A percentile compares a stretch with the other conserved stretches of the same genome.
Conservation (phyloP, 2,113 vertebrate species). For the Pangasianodon gigas region DNA sequence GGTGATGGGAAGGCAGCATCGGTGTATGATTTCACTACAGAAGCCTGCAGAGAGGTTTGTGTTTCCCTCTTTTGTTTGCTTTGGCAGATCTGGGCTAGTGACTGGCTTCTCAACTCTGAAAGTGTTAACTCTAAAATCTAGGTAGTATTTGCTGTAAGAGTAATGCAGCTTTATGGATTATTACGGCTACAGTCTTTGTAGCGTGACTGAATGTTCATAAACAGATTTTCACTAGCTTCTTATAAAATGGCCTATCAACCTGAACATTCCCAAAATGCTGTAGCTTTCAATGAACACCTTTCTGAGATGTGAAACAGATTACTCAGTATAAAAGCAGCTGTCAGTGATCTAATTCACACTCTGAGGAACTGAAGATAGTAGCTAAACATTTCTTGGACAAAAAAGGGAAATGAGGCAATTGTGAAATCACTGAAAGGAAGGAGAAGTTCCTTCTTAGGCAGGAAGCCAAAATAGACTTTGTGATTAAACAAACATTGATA, state of each 20-base stretch:
- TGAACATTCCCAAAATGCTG: neutral
- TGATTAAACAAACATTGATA: conserved; percentile 51
- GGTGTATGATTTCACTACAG: conserved; percentile 59
- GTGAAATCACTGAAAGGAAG: conserved; percentile 61
- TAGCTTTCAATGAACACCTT: neutral
- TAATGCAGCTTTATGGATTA: neutral
- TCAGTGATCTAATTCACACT: conserved; percentile 41
- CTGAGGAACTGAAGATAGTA: conserved; percentile 28
- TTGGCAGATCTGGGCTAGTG: conserved; percentile 47
- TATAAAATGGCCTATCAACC: neutral
- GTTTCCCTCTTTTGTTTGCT: conserved; percentile 39
- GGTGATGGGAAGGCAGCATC: conserved; percentile 30
- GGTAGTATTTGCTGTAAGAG: neutral
- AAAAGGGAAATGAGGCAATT: conserved; percentile 56
- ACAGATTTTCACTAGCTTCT: neutral
- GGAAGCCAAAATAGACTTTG: conserved; percentile 47
- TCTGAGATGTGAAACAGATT: conserved; percentile 17
- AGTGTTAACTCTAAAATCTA: conserved; percentile 34
- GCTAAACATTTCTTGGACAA: conserved; percentile 50
- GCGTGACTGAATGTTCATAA: neutral
- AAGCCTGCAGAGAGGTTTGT: conserved; percentile 52
- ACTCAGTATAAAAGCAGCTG: conserved; percentile 2
- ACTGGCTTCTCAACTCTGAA: conserved; percentile 24
- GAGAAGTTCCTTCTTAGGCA: conserved; percentile 36
- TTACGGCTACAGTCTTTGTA: neutral